Evolutionary conservation across 1,140 invertebrate genomes (phyloP).

Genomic region (Rhagoletis pomonella): DNA sequence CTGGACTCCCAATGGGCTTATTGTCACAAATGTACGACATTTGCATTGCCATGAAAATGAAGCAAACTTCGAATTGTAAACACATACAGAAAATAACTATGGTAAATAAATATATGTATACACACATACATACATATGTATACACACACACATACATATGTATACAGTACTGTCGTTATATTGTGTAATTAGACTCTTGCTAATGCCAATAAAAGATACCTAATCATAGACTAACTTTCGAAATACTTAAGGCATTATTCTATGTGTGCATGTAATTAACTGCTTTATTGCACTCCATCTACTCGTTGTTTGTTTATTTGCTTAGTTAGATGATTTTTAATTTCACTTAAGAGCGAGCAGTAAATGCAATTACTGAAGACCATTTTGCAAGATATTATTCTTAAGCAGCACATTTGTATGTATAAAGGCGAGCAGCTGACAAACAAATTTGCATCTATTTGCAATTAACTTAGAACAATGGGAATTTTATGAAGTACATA

Average conservation of each 20-base stretch:
- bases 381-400: not conserved
- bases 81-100: not conserved
- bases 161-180: not conserved
- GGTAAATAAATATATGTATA: not conserved
- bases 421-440: not conserved
- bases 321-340: not conserved
- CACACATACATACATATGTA: not conserved
- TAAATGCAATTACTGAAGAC: not conserved
- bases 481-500: slow-evolving; percentile 26
- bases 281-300: not conserved
- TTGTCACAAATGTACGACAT: not conserved
- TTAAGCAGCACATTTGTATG: not conserved
- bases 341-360: not conserved
- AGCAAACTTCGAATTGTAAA: not conserved
- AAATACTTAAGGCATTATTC: not conserved
- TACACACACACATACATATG: not conserved
- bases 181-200: not conserved
- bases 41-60: not conserved
- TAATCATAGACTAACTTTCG: not conserved
- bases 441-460: slow-evolving; percentile 39
- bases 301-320: not conserved
- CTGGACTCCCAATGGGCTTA: not conserved
- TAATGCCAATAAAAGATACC: not conserved
- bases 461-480: slow-evolving; percentile 45
- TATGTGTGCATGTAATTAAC: not conserved